Evolutionary conservation across 30 jellyfish, hydroid and myxozoan genomes (phyloP), one percentile per base, ranked within the genome.

Genomic region (Turritopsis rubra): DNA sequence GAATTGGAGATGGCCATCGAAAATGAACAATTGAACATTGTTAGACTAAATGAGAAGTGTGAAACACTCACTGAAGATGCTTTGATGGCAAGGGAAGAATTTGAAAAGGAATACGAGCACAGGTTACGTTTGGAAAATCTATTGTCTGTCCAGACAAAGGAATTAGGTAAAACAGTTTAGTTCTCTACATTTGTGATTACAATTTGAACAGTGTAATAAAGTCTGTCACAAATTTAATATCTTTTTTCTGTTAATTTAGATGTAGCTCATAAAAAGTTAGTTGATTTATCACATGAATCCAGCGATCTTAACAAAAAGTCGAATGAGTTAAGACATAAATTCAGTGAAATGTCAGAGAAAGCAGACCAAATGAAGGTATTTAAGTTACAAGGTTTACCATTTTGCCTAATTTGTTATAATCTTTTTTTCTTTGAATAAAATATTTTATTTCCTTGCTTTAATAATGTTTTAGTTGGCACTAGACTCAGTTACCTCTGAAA

Each of bases 1-100:
- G 96, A 88, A 65, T 81, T 88, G 90, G 96, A 88, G 53, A 28
- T 52, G 26, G 75, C 79, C 21, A 90, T 88, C 0, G 96, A 82
- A 29, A 30, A 81, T 54, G 96, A 82, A 29, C 75, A 90, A 20
- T 83, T 84, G 28, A 89, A 88, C 71, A 88, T 88, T 52, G 72
- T 31, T 28, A 89, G 83, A 23, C 88, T 88, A 16, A 79, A 81
- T 20, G 65, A 23, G 53, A 82, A 83, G 53, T 88, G 90, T 85
- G 96, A 88, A 73, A 65, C 52, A 53, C 86, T 89, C 23, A 81
- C 81, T 52, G 74, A 83, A 8, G 87, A 82, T 30, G 96, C 89
- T 9, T 83, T 73, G 13, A 87, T 89, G 18, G 84, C 96, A 0
- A 82, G 73, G 73, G 90, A 88, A 29, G 96, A 89, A 21, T 88